Conservation (phyloP, 2,113 vertebrate species). For the Vireo altiloquus region DNA sequence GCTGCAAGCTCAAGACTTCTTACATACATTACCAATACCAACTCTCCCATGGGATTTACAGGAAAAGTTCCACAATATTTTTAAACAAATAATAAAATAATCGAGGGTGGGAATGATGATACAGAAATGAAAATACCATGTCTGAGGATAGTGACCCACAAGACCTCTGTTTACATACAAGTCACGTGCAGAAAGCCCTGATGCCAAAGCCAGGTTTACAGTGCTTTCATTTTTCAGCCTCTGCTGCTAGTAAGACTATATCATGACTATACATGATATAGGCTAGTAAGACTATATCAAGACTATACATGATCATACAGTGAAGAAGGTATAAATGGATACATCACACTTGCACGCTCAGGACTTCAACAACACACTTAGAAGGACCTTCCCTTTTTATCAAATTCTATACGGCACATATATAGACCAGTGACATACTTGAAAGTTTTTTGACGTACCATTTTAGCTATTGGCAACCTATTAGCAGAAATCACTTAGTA, state of each 20-base stretch:
- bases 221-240: background rate
- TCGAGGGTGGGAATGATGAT: accelerated
- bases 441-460: accelerated
- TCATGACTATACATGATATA: too few relatives aligned
- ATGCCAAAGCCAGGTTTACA: background rate
- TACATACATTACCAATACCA: background rate
- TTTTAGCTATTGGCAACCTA: background rate
- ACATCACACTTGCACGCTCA: background rate
- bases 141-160: background rate
- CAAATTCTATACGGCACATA: background rate
- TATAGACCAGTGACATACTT: background rate
- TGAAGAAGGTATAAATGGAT: background rate
- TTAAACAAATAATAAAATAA: background rate
- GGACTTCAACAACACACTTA: background rate
- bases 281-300: background rate
- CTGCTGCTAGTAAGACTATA: background rate
- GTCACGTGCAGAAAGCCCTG: background rate
- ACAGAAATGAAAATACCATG: background rate
- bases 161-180: background rate
- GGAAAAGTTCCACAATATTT: background rate
- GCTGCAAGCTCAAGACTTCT: background rate
- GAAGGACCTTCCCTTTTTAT: background rate
- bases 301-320: accelerated
- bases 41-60: background rate
- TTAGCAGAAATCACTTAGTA: background rate